Evolutionary conservation across 2,797 vertebrate genomes (phyloP), one percentile per base, ranked within the genome.

Genomic region (Crax fasciolata): DNA sequence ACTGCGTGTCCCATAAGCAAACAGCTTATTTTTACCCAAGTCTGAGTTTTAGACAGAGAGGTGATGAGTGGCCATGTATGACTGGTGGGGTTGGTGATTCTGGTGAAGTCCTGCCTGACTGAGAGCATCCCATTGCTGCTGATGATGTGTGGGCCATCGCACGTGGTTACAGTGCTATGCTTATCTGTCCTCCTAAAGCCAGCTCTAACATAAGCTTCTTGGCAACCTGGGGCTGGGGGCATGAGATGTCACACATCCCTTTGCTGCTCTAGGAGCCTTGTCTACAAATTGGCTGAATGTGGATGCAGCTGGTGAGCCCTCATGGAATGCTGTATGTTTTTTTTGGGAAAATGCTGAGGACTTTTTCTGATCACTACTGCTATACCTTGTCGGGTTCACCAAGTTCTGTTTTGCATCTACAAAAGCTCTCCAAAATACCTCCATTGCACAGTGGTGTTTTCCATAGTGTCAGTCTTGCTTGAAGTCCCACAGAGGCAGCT

Each of bases 321-420:
- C 0, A 12, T 54, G 70, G 35, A 35, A 35, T 35, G 6, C 6
- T 35, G 35, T 35, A 35, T 35, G 35, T 35, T 6, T 35, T 35
- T 80, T 93, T 84, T 43, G 67, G 70, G 59, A 91, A 76, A 84
- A 67, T 5, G 11, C 55, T 65, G 85, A 65, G 28, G 46, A 76
- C 25, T 76, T 63, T 46, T 75, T 85, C 46, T 68, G 39, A 18
- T 84, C 38, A 32, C 25, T 70, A 71, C 25, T 54, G 35, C 27
- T 76, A 27, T 32, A 51, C 68, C 59, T 66, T 57, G 30, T 7
- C 23, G 63, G 85, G 27, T 48, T 89, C 0, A 1, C 11, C 0
- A 5, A 41, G 24, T 58, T 54, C 49, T 63, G 73, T 58, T 74
- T 51, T 88, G 76, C 72, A 62, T 48, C 44, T 21, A 23, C 25